Conservation (phyloP, 2,113 vertebrate species). For the Mus spicilegus region DNA sequence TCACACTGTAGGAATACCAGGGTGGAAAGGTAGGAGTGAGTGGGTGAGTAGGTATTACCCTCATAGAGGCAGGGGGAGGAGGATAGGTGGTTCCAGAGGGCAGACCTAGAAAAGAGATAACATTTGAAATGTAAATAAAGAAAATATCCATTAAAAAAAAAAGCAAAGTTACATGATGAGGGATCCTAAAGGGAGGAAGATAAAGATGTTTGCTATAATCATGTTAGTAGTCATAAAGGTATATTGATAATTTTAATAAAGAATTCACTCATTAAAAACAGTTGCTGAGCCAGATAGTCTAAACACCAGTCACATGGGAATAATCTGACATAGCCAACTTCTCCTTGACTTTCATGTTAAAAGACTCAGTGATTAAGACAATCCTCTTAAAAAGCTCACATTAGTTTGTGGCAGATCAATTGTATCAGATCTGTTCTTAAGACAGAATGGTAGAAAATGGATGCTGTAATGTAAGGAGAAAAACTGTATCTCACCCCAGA, state of each 20-base stretch:
- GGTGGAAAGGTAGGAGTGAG: too few species aligned
- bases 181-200: not conserved
- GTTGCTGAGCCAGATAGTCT: not conserved
- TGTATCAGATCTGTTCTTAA: not conserved
- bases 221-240: not conserved
- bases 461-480: constrained; percentile 44
- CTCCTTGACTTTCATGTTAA: not conserved
- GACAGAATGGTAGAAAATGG: not conserved
- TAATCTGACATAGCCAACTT: not conserved
- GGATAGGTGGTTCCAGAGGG: too few species aligned
- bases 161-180: not conserved
- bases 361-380: constrained; percentile 6
- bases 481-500: not conserved
- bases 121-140: too few species aligned
- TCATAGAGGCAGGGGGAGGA: too few species aligned
- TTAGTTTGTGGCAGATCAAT: not conserved
- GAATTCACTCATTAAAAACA: not conserved
- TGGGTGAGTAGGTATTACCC: too few species aligned
- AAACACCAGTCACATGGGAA: not conserved
- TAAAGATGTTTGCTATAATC: not conserved
- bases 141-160: too few species aligned
- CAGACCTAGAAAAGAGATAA: too few species aligned
- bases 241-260: not conserved
- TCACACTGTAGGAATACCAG: too few species aligned
- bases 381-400: constrained; percentile 45